A percentile compares a stretch with the other conserved stretches of the same genome.
Evolutionary conservation across 2,888 invertebrate species (phyloP).

Genomic region (Pardosa pseudoannulata): DNA sequence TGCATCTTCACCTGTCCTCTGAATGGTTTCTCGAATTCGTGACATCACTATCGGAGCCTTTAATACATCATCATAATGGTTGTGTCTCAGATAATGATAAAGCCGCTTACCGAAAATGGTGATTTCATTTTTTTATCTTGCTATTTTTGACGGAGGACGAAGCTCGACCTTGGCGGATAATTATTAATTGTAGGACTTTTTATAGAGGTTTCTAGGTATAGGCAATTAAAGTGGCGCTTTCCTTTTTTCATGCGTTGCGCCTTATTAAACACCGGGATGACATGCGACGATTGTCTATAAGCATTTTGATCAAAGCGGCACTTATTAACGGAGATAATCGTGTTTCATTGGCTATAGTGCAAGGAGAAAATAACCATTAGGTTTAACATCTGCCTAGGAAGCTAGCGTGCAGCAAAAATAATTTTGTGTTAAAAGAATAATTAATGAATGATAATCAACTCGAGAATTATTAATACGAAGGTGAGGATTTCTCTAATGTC

Average conservation of each 20-base stretch:
- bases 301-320: too few relatives aligned
- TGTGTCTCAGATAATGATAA: conserved; percentile 61
- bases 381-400: too few relatives aligned
- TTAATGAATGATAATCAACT: too few relatives aligned
- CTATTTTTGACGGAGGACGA: conserved; percentile 48
- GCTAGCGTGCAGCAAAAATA: too few relatives aligned
- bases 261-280: too few relatives aligned
- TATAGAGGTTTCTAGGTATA: neutral
- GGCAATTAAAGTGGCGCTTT: neutral
- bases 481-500: too few relatives aligned
- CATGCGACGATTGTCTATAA: too few relatives aligned
- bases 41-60: conserved; percentile 48
- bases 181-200: conserved; percentile 38
- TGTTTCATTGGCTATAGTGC: too few relatives aligned
- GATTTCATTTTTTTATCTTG: conserved; percentile 26
- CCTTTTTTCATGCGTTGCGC: neutral
- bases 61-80: conserved; percentile 69
- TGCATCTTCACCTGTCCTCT: conserved; percentile 33
- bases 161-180: conserved; percentile 54
- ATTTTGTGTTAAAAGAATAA: too few relatives aligned
- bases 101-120: conserved; percentile 70
- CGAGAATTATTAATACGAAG: too few relatives aligned
- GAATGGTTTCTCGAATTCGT: conserved; percentile 49
- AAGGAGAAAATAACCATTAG: too few relatives aligned
- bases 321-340: too few relatives aligned